Percentiles rank a stretch among this genome's conserved stretches.
These are phyloP conservation scores for Mus minutoides DNA, from an alignment of 2,797 vertebrate genomes.

Conservation along the genomic window DNA sequence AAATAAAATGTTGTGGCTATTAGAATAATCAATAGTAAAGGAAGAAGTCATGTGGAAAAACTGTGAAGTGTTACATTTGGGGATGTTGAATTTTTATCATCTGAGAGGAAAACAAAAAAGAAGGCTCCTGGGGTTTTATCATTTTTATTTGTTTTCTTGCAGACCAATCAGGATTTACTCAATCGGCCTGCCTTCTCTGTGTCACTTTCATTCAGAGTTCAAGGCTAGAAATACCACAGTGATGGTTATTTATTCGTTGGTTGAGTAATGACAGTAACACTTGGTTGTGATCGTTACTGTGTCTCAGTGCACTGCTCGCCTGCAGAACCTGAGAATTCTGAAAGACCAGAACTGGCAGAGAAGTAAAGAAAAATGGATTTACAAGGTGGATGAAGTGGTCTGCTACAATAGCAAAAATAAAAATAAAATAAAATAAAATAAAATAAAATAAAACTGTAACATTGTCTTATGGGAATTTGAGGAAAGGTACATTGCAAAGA, in stretches of 20 bases:
- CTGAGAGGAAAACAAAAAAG: not conserved
- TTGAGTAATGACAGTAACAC: not conserved
- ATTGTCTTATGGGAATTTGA: not conserved
- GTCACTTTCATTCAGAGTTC: not conserved
- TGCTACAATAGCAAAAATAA: not conserved
- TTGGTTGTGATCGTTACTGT: not conserved
- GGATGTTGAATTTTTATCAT: not conserved
- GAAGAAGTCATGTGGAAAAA: not conserved
- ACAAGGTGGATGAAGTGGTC: not conserved
- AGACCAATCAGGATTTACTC: conserved; percentile 1
- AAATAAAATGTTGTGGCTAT: conserved; percentile 1
- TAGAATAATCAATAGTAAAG: not conserved
- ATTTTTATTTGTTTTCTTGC: not conserved
- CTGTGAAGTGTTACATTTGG: not conserved
- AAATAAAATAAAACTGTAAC: not conserved
- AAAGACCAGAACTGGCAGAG: not conserved
- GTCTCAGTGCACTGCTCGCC: not conserved
- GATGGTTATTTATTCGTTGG: not conserved
- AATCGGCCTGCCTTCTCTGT: not conserved
- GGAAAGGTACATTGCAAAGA: not conserved
- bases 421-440: not conserved
- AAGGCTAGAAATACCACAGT: not conserved
- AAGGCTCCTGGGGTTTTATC: not conserved
- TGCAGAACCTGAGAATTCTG: not conserved
- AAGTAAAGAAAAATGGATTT: not conserved